Base-by-base conservation (phyloP, 2,113 vertebrate genomes). In the Podarcis muralis region DNA sequence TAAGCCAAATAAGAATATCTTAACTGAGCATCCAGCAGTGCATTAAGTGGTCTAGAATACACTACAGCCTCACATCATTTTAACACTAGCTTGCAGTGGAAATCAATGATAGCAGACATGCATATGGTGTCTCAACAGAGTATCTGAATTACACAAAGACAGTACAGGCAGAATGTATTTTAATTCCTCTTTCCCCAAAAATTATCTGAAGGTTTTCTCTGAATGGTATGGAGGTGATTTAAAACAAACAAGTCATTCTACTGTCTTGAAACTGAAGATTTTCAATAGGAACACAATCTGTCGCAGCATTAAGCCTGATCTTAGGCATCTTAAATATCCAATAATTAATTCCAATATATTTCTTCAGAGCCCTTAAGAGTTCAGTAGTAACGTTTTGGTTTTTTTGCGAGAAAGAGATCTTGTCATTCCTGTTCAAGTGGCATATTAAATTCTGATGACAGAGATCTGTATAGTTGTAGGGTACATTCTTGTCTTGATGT, bases 401-500 rank as follows among this genome's bases (percentile, higher is more conserved):
- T 37, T 43, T 89, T 43, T 89, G 62, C 37, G 62, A 78, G 23
- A 59, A 78, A 20, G 23, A 57, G 81, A 84, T 83, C 78, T 89
- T 91, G 72, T 71, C 74, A 69, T 78, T 84, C 80, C 35, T 77
- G 86, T 83, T 75, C 22, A n/a, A 83, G 1, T 86, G 78, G 22
- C 3, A 0, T 88, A 74, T 82, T 86, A 83, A 92, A 20, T 77
- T 76, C 80, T 68, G 82, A 20, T n/a, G 81, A 89, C 82, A 90
- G 92, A 90, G 59, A 32, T 76, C 62, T 68, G n/a, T 25, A 43
- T 69, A 84, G 53, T 85, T 83, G 65, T 81, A 81, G 77, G 77
- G 72, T 0, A 77, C 76, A 83, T 89, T 89, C 78, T 85, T 53
- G 11, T 68, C 85, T 90, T 85, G 90, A 91, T 59, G 71, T 32